Percentiles rank a stretch among this genome's conserved stretches.
Conservation (phyloP, 2,888 invertebrate genomes). For the Amitus sp. region DNA sequence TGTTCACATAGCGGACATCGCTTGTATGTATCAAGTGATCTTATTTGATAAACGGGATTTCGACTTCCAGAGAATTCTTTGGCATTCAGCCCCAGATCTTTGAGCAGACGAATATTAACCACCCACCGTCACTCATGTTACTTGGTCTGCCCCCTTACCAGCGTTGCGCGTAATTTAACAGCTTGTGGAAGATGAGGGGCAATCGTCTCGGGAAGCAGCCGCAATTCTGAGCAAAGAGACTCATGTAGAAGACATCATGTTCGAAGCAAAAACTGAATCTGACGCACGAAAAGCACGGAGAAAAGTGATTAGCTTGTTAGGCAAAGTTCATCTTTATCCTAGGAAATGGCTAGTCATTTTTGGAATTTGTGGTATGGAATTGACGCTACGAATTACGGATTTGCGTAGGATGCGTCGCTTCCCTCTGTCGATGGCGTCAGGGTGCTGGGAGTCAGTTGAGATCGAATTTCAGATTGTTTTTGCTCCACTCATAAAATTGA, state of each 20-base stretch:
- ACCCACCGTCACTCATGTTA: constrained; percentile 17
- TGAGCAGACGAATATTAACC: constrained; percentile 6
- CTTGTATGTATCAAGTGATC: constrained; percentile 47
- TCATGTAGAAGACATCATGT: constrained; percentile 13
- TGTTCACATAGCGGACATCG: constrained; percentile 43
- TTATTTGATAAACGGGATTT: constrained; percentile 23
- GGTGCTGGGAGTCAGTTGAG: constrained; percentile 10
- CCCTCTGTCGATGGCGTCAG: not conserved
- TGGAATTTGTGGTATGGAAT: constrained; percentile 3
- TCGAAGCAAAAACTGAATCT: too few relatives aligned
- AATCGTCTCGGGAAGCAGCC: not conserved
- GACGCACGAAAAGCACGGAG: too few relatives aligned
- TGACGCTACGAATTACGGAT: constrained; percentile 10
- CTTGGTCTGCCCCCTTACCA: constrained; percentile 14
- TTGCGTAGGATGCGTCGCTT: constrained; percentile 7
- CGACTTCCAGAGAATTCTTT: constrained; percentile 45
- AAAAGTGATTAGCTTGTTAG: too few relatives aligned
- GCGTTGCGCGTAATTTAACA: constrained; percentile 23
- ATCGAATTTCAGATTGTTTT: not conserved
- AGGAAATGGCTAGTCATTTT: constrained; percentile 31
- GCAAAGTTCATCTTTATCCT: constrained; percentile 14
- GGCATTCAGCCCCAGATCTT: constrained; percentile 18
- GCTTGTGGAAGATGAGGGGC: constrained; percentile 17
- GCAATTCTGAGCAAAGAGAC: constrained; percentile 6
- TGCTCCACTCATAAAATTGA: not conserved